Conservation (phyloP, 2,113 vertebrate genomes). For the Ailuropoda melanoleuca region DNA sequence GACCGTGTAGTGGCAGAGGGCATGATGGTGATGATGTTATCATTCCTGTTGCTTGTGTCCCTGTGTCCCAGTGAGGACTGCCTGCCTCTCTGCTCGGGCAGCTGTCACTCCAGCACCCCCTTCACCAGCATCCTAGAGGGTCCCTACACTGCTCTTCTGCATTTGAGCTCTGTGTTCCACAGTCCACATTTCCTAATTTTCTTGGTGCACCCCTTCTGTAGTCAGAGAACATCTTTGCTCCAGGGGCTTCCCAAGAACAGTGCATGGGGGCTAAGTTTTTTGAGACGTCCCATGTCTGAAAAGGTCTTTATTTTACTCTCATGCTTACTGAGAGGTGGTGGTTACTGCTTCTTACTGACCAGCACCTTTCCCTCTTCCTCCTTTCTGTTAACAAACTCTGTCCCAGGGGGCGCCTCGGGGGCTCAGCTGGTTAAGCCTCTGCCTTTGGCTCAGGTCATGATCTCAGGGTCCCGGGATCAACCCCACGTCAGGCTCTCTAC, state of each 20-base stretch:
- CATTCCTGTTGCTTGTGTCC: not conserved
- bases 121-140: not conserved
- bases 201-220: not conserved
- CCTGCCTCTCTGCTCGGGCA: not conserved
- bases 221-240: not conserved
- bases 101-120: not conserved
- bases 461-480: not conserved
- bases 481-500: not conserved
- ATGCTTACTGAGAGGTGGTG: too few species aligned
- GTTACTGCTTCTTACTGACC: not conserved
- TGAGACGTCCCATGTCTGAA: not conserved
- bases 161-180: not conserved
- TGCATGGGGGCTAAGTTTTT: not conserved
- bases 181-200: not conserved
- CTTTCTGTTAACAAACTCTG: not conserved
- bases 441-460: too few species aligned
- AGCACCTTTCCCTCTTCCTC: not conserved
- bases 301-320: not conserved
- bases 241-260: not conserved
- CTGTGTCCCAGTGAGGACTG: not conserved
- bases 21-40: not conserved
- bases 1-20: accelerated
- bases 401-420: not conserved
- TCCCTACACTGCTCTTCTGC: not conserved
- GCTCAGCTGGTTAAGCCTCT: not conserved